Evolutionary conservation across 2,797 vertebrate species (phyloP).

Genomic region (Telmatherina bonti): DNA sequence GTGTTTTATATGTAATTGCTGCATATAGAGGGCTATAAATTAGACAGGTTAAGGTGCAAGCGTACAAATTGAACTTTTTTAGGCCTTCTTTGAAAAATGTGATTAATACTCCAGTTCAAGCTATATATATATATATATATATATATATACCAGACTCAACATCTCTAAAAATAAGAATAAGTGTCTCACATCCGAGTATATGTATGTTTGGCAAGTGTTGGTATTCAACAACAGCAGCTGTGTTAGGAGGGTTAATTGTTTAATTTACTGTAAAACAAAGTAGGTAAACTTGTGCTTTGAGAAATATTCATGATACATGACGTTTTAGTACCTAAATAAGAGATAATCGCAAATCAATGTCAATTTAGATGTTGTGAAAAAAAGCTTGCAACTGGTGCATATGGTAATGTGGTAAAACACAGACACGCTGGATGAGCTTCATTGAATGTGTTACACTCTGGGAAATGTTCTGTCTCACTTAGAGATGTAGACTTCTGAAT

Average conservation of each 20-base stretch:
- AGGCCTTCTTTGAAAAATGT: slow-evolving; percentile 12
- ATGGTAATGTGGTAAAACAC: not conserved
- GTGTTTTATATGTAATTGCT: slow-evolving; percentile 76
- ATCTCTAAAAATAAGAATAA: not conserved
- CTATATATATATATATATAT: too few relatives aligned
- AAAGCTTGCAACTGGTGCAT: not conserved
- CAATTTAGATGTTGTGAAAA: not conserved
- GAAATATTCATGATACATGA: not conserved
- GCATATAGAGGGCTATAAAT: slow-evolving; percentile 62
- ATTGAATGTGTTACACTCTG: not conserved
- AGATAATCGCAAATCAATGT: not conserved
- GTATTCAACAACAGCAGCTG: too few relatives aligned
- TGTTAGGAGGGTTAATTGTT: too few relatives aligned
- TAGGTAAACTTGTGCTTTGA: not conserved
- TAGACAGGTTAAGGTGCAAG: slow-evolving; percentile 49
- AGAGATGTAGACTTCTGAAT: not conserved
- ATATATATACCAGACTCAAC: too few relatives aligned
- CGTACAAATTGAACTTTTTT: slow-evolving; percentile 1
- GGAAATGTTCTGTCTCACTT: slow-evolving; percentile 2
- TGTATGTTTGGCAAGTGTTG: too few relatives aligned
- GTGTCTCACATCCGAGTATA: not conserved
- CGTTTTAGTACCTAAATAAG: not conserved
- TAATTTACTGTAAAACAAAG: too few relatives aligned
- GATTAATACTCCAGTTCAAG: slow-evolving; percentile 7
- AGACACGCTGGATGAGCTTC: not conserved